Conservation (phyloP, 1,140 invertebrate genomes). For the Plutomurus gul region DNA sequence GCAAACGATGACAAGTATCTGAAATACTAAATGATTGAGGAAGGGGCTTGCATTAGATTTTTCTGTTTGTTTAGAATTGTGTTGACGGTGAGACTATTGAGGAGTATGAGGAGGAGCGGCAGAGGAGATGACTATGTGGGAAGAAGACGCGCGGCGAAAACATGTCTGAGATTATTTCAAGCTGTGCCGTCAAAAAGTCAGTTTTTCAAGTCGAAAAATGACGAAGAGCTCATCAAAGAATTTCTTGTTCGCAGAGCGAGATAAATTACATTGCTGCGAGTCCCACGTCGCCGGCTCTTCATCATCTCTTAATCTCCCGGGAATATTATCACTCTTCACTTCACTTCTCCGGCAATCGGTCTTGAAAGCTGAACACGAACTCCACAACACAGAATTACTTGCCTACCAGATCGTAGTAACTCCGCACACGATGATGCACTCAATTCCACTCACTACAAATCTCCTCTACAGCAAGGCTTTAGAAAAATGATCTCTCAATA, state of each 20-base stretch:
- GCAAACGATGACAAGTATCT: too few species aligned
- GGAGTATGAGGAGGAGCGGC: too few species aligned
- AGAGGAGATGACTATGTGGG: background rate
- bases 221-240: conserved; percentile 7
- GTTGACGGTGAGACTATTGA: too few species aligned
- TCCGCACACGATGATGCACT: too few species aligned
- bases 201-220: background rate
- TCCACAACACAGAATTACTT: background rate
- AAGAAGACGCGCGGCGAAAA: background rate
- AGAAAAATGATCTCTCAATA: too few species aligned
- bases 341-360: background rate
- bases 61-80: too few species aligned
- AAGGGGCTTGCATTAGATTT: too few species aligned
- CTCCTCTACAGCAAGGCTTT: too few species aligned
- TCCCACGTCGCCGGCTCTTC: conserved; percentile 16
- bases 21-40: too few species aligned
- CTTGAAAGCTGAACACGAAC: background rate
- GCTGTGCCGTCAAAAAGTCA: conserved; percentile 21
- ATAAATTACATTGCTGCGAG: conserved; percentile 31
- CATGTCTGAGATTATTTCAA: conserved; percentile 1
- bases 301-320: conserved; percentile 38
- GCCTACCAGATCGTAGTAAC: background rate
- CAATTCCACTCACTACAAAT: too few species aligned
- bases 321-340: conserved; percentile 42
- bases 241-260: conserved; percentile 14